Evolutionary conservation across 2,797 vertebrate species (phyloP), one percentile per base, ranked within the genome.

Genomic region (Lateolabrax maculatus): DNA sequence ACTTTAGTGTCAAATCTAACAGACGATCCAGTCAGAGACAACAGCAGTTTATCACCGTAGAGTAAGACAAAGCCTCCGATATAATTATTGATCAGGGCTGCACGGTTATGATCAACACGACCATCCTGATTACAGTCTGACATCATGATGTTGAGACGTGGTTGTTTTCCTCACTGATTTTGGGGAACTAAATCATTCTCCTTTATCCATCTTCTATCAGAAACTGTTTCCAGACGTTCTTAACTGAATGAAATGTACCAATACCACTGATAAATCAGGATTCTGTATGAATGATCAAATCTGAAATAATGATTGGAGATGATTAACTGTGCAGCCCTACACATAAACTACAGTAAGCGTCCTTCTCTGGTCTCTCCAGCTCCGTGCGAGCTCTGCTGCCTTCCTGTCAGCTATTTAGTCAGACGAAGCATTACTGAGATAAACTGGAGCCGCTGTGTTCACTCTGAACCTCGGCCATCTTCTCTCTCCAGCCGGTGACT

Each of bases 401-500:
- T 66, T 70, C 48, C 75, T 73, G 69, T 46, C 64, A 52, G 23
- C 48, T 70, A 0, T 72, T 63, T 34, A 65, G 46, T 72, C 58
- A 55, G 21, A 70, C 41, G 63, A 80, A 56, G 68, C 49, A 5
- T 82, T 15, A n/a, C 51, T 58, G 63, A 88, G 63, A 60, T 72
- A 3, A 77, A 43, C 68, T 71, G 73, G 23, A 84, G 75, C 46
- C 44, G 2, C 57, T n/a, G 53, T 25, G 69, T 72, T 81, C 56
- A n/a, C 81, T 71, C 65, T 83, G 78, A 84, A 71, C 39, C 41
- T 60, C 76, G 41, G 49, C 60, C 57, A 51, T 84, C 53, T 80
- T 77, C 74, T 77, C 74, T 29, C 63, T 87, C 58, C 72, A 77
- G 53, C 41, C 77, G 78, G 71, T 77, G 79, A 80, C 75, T 64